Conservation (phyloP, 2,888 invertebrate genomes). For the Pomacea canaliculata region DNA sequence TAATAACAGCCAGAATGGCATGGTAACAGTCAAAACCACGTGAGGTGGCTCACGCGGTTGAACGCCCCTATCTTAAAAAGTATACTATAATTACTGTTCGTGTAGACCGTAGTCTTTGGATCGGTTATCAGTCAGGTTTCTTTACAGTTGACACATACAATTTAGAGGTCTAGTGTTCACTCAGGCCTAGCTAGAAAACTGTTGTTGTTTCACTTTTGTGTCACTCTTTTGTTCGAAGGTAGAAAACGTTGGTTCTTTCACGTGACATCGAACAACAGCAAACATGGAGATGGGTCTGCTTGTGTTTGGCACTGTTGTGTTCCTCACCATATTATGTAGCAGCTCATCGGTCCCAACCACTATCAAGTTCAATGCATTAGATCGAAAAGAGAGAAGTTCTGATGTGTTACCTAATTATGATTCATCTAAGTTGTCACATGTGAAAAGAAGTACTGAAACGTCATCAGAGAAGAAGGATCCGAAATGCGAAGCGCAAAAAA, state of each 20-base stretch:
- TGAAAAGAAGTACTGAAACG: constrained; percentile 14
- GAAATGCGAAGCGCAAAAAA: constrained; percentile 19
- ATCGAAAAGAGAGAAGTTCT: neutral
- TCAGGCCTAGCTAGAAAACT: too few relatives aligned
- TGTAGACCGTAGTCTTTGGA: too few relatives aligned
- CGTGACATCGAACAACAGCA: constrained; percentile 27
- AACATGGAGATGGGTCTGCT: constrained; percentile 17
- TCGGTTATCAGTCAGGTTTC: too few relatives aligned
- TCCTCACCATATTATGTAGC: constrained; percentile 1
- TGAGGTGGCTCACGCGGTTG: too few relatives aligned
- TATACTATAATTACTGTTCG: too few relatives aligned
- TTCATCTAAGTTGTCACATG: neutral
- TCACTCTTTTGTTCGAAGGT: too few relatives aligned
- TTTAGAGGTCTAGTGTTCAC: too few relatives aligned
- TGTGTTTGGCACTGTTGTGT: constrained; percentile 5
- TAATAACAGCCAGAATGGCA: too few relatives aligned
- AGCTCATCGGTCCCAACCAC: neutral
- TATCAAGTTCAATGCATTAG: constrained; percentile 7
- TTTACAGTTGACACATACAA: too few relatives aligned
- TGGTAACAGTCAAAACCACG: too few relatives aligned
- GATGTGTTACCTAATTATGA: neutral
- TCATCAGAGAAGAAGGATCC: constrained; percentile 12
- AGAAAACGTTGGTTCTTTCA: neutral
- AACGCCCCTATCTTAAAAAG: too few relatives aligned
- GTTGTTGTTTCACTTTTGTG: too few relatives aligned